Evolutionary conservation across 2,113 vertebrate genomes (phyloP).

Genomic region (Clinocottus analis): DNA sequence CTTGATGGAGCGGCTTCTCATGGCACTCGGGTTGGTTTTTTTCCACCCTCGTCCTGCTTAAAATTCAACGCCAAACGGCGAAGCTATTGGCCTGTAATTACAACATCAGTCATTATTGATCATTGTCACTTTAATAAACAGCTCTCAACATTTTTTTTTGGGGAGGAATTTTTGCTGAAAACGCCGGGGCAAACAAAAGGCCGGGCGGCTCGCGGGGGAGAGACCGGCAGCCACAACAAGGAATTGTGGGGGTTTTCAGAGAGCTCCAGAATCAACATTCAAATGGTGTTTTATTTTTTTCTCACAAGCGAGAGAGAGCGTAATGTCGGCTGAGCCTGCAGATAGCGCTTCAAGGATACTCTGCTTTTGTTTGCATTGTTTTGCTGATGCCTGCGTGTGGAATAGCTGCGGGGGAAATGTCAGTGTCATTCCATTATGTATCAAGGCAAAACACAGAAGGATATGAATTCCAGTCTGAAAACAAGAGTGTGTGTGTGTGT

Average conservation of each 20-base stretch:
- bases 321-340: conserved; percentile 39
- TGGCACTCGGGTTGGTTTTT: too few relatives aligned
- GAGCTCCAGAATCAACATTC: conserved; percentile 44
- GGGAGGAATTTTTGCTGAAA: conserved; percentile 58
- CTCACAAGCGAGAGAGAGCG: not conserved
- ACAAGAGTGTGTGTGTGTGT: not conserved
- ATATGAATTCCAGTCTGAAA: conserved; percentile 39
- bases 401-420: conserved; percentile 60
- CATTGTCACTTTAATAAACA: conserved; percentile 81
- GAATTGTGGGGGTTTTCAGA: conserved; percentile 6
- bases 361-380: conserved; percentile 69
- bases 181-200: too few relatives aligned
- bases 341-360: conserved; percentile 49
- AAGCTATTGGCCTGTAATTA: conserved; percentile 74
- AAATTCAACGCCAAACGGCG: conserved; percentile 69
- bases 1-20: conserved; percentile 61
- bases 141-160: conserved; percentile 68
- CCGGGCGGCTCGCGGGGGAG: too few relatives aligned
- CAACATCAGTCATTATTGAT: conserved; percentile 83
- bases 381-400: conserved; percentile 38
- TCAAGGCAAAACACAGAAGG: conserved; percentile 65
- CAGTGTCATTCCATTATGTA: conserved; percentile 71
- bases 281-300: conserved; percentile 35
- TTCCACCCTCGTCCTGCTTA: conserved; percentile 53
- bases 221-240: not conserved